Percentiles rank a stretch among this genome's conserved stretches.
Evolutionary conservation across 2,797 vertebrate species (phyloP).

Genomic region (Somateria mollissima): DNA sequence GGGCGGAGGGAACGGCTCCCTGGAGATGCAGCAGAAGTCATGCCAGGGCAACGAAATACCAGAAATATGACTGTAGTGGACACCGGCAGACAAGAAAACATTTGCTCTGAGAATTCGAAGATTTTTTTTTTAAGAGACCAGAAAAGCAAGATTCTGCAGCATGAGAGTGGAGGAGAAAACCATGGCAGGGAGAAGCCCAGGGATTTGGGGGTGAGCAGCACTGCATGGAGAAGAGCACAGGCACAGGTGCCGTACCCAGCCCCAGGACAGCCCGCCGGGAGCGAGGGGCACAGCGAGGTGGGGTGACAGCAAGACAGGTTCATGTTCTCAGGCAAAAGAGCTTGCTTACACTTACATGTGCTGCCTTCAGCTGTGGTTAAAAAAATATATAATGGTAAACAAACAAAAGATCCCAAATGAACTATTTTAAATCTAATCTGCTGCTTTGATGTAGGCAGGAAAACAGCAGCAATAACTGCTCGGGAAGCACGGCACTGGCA

Average conservation of each 20-base stretch:
- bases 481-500: no score
- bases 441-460: no score
- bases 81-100: no score
- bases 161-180: neutral
- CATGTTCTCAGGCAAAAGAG: rapidly evolving
- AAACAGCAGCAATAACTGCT: neutral
- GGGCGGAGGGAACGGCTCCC: neutral
- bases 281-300: rapidly evolving
- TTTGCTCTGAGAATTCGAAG: neutral
- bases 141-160: neutral
- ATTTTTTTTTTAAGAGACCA: neutral
- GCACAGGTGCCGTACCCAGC: neutral
- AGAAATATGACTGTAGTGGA: neutral
- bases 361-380: neutral
- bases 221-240: neutral
- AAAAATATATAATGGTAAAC: no score
- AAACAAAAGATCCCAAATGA: neutral
- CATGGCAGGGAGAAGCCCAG: neutral
- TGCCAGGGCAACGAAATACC: neutral
- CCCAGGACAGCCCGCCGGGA: rapidly evolving
- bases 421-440: neutral
- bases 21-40: neutral
- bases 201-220: no score
- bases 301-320: neutral
- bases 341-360: no score